A percentile compares a stretch with the other conserved stretches of the same genome.
Conservation (phyloP, 1,140 invertebrate species). For the Gryllus bimaculatus region DNA sequence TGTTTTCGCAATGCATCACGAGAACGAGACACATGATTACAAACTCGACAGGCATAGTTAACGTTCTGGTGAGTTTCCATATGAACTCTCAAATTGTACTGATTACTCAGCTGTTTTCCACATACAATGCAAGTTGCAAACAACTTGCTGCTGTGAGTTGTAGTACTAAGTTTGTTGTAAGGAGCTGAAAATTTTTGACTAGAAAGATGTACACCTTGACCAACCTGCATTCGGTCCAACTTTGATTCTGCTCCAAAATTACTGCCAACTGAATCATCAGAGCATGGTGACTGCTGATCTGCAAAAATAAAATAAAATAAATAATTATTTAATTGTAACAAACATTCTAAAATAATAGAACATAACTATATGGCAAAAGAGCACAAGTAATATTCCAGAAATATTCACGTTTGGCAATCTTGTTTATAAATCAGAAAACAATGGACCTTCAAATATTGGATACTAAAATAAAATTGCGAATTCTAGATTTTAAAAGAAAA, state of each 20-base stretch:
- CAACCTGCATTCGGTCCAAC: slow-evolving; percentile 17
- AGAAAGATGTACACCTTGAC: slow-evolving; percentile 18
- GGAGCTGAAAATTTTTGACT: slow-evolving; percentile 8
- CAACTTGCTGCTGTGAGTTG: slow-evolving; percentile 34
- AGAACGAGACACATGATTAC: slow-evolving; percentile 73
- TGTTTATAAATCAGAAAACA: too few species aligned
- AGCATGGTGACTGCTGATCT: slow-evolving; percentile 20
- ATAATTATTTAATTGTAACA: too few species aligned
- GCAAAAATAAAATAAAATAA: not conserved
- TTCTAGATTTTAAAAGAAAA: too few species aligned
- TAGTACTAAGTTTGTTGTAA: slow-evolving; percentile 8
- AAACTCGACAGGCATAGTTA: slow-evolving; percentile 66
- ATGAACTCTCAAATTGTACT: slow-evolving; percentile 80
- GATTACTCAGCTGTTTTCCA: slow-evolving; percentile 78
- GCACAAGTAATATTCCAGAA: too few species aligned
- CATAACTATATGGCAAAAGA: too few species aligned
- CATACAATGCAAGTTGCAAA: slow-evolving; percentile 72
- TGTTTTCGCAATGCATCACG: slow-evolving; percentile 79
- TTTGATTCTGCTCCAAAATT: slow-evolving; percentile 13
- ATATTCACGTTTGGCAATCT: too few species aligned
- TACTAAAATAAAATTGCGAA: too few species aligned
- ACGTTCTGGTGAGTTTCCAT: slow-evolving; percentile 54
- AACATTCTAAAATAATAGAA: too few species aligned
- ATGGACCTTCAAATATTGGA: too few species aligned
- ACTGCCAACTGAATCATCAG: slow-evolving; percentile 21